phyloP scores from a whole-genome alignment of 2,797 vertebrate genomes.

The Prunella strophiata region DNA sequence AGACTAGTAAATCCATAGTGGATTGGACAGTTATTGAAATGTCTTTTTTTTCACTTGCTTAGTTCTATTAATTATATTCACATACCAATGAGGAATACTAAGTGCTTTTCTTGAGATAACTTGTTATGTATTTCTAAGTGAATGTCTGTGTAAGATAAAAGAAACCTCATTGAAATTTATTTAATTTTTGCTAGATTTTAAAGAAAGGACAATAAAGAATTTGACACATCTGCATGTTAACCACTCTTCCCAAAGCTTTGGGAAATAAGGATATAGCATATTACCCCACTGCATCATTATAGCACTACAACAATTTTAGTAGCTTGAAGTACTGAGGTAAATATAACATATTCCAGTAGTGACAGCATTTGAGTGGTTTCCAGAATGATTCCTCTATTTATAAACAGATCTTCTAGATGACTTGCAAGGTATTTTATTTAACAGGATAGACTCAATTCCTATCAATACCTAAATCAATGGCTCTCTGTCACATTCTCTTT shows the following conservation, averaged over 20 bases:
- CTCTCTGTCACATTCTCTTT: background rate
- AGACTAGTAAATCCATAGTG: constrained; percentile 59
- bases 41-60: constrained; percentile 44
- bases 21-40: constrained; percentile 66
- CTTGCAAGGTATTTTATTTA: background rate
- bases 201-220: background rate
- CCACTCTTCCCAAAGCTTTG: background rate
- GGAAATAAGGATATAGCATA: background rate
- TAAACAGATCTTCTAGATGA: background rate
- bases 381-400: background rate
- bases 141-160: background rate
- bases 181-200: background rate
- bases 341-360: background rate
- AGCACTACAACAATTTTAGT: background rate
- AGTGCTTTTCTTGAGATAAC: constrained; percentile 21
- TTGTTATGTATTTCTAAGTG: constrained; percentile 10
- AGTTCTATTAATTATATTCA: constrained; percentile 27
- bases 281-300: background rate
- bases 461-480: background rate
- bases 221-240: background rate
- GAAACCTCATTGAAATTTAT: background rate
- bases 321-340: background rate
- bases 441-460: background rate
- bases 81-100: background rate
- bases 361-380: background rate